phyloP scores from a whole-genome alignment of 1,140 invertebrate genomes.

The Babylonia areolata region DNA sequence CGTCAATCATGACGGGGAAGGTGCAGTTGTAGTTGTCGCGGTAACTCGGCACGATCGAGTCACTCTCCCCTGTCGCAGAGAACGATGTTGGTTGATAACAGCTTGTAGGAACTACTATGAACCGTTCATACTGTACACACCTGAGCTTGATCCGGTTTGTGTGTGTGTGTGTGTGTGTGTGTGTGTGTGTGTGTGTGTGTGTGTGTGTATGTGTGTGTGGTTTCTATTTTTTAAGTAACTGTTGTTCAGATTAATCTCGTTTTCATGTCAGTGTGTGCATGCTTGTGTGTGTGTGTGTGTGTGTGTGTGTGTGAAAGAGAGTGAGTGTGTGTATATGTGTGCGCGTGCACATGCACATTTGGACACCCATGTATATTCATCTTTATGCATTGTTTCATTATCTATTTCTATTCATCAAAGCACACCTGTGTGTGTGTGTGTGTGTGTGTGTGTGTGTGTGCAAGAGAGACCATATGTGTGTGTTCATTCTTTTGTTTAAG shows the following conservation, averaged over 20 bases:
- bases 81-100: no score
- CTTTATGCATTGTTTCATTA: no score
- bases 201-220: constrained; percentile 19
- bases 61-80: constrained; percentile 60
- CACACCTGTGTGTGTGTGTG: no score
- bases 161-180: neutral
- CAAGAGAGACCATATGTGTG: no score
- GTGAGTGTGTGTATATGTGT: neutral
- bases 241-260: no score
- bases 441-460: no score
- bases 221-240: neutral
- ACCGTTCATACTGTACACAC: no score
- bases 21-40: constrained; percentile 59
- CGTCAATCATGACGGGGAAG: constrained; percentile 63
- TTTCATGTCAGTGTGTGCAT: no score
- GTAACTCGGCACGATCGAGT: constrained; percentile 23
- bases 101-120: no score
- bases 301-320: neutral
- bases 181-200: neutral
- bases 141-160: neutral
- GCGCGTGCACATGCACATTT: neutral
- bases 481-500: no score
- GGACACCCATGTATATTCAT: neutral
- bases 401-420: no score
- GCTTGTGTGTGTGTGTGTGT: neutral